A percentile compares a stretch with the other conserved stretches of the same genome.
These are phyloP conservation scores for Esox masquinongy DNA, from an alignment of 2,797 vertebrate genomes.

Conservation along the genomic window DNA sequence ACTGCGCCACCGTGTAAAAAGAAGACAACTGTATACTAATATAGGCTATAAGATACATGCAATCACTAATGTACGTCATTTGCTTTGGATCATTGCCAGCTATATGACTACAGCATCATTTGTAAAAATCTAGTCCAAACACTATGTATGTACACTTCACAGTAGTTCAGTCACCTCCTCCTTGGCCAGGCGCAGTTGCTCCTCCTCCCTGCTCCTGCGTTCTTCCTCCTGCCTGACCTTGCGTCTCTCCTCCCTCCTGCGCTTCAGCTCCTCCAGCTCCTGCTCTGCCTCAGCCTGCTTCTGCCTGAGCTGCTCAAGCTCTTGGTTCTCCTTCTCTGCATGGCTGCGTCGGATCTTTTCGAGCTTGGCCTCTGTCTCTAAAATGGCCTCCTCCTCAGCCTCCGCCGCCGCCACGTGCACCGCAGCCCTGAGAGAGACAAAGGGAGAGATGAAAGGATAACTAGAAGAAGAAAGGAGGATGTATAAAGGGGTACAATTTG, in stretches of 20 bases:
- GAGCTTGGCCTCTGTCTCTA: conserved; percentile 72
- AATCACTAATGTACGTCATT: no score
- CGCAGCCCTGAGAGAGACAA: conserved; percentile 29
- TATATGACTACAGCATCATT: no score
- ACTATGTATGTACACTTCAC: neutral
- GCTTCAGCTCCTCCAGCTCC: conserved; percentile 78
- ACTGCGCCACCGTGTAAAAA: no score
- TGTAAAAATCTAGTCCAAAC: neutral
- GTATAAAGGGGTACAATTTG: neutral
- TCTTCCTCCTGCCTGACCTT: conserved; percentile 61
- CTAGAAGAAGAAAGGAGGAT: conserved; percentile 2
- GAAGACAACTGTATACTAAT: no score
- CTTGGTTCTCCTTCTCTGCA: conserved; percentile 72
- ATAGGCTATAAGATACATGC: no score
- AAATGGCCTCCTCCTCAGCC: conserved; percentile 47
- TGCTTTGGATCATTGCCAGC: no score
- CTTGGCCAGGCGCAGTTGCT: conserved; percentile 58
- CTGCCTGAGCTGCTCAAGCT: conserved; percentile 67
- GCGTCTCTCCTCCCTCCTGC: conserved; percentile 65
- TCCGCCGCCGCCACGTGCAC: conserved; percentile 42
- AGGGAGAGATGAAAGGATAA: neutral
- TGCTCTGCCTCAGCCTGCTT: conserved; percentile 70
- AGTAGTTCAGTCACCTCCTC: conserved; percentile 67
- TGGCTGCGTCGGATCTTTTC: conserved; percentile 74
- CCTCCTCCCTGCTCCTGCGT: conserved; percentile 55